Conservation (phyloP, 2,113 vertebrate species). For the Phalacrocorax pelagicus region DNA sequence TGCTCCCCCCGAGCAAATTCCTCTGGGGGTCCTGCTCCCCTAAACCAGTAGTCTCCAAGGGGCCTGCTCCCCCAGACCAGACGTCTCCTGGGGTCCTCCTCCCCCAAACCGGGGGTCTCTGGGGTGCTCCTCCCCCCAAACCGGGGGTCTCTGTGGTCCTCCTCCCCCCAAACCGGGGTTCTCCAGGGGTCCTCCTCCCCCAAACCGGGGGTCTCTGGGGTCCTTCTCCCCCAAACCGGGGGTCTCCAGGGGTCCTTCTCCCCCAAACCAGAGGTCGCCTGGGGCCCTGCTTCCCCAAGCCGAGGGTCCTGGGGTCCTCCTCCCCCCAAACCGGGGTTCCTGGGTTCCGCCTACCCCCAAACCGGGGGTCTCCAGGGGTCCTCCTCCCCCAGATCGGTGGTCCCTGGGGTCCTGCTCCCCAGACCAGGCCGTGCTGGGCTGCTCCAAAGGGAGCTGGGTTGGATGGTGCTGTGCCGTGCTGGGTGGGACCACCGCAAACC, state of each 20-base stretch:
- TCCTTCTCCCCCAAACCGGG: too few relatives aligned
- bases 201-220: background rate
- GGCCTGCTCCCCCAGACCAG: background rate
- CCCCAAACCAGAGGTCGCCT: background rate
- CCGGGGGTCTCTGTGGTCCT: background rate
- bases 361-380: background rate
- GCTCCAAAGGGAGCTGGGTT: background rate
- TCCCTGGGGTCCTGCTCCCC: background rate
- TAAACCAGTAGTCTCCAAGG: background rate
- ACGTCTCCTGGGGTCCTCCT: too few relatives aligned
- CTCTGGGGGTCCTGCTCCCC: background rate
- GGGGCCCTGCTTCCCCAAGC: background rate
- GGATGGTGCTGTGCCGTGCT: background rate
- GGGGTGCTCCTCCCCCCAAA: background rate
- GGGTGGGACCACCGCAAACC: background rate
- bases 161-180: background rate
- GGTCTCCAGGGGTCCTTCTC: too few relatives aligned
- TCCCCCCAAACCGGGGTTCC: background rate
- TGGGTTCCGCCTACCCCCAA: background rate
- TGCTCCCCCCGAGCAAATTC: background rate
- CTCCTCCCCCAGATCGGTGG: too few relatives aligned
- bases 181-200: background rate
- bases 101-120: too few relatives aligned
- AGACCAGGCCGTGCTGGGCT: background rate
- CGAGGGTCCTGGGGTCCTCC: too few relatives aligned